phyloP scores from a whole-genome alignment of 1,140 invertebrate species.

The Dolichoris vasculosae region DNA sequence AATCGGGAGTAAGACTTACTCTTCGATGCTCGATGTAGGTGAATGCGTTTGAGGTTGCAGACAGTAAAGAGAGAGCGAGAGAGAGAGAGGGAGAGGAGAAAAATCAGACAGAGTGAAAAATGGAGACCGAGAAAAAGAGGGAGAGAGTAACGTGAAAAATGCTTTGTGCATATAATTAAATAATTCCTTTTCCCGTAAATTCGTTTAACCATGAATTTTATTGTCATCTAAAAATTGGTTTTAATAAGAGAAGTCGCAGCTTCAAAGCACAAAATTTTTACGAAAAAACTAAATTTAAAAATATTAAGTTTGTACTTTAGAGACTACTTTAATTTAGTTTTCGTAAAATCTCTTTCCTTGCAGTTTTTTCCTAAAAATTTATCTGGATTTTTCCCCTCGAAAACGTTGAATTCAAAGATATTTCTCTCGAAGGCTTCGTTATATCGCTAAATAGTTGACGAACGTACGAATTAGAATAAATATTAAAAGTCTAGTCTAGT shows the following conservation, averaged over 20 bases:
- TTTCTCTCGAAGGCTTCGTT: neutral
- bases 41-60: neutral
- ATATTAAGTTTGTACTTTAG: neutral
- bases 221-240: neutral
- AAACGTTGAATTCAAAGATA: neutral
- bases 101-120: neutral
- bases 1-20: conserved; percentile 24
- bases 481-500: neutral
- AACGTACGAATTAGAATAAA: neutral
- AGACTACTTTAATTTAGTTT: conserved; percentile 3
- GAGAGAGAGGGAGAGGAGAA: neutral
- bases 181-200: conserved; percentile 32
- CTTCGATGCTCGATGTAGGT: neutral
- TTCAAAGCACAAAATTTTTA: neutral
- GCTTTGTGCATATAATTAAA: too few species aligned
- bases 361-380: neutral
- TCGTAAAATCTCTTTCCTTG: neutral
- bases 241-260: neutral
- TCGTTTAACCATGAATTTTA: neutral
- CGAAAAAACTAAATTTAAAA: neutral
- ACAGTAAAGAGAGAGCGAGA: neutral
- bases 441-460: neutral
- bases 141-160: neutral
- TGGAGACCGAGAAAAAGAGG: neutral
- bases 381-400: neutral